Percentiles rank a stretch among this genome's conserved stretches.
Conservation (phyloP, 2,888 invertebrate species). For the Drosophila bunnanda region DNA sequence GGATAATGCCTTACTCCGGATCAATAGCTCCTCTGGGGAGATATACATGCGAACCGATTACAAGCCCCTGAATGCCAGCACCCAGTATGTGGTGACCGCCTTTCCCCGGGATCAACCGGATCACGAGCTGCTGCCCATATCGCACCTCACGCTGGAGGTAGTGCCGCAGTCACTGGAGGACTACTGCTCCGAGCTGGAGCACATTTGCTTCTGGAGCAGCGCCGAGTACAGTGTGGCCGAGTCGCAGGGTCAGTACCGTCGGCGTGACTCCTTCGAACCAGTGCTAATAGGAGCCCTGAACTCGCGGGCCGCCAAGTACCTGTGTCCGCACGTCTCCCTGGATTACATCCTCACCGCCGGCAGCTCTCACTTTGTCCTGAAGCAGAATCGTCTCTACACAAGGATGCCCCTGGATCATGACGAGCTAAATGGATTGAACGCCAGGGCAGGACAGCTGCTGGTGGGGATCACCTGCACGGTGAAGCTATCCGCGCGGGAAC, state of each 20-base stretch:
- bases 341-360: conserved; percentile 84
- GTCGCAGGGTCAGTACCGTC: conserved; percentile 46
- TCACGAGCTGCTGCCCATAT: conserved; percentile 63
- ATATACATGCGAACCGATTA: conserved; percentile 82
- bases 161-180: conserved; percentile 69
- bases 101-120: conserved; percentile 57
- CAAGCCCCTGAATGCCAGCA: conserved; percentile 59
- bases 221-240: conserved; percentile 82
- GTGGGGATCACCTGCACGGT: conserved; percentile 83
- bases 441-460: conserved; percentile 78
- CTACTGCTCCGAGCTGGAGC: conserved; percentile 80
- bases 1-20: conserved; percentile 71
- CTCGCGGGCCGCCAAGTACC: conserved; percentile 83
- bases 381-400: conserved; percentile 84
- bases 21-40: conserved; percentile 82
- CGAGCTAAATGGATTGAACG: conserved; percentile 80
- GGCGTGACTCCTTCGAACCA: conserved; percentile 56
- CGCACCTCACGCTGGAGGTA: conserved; percentile 81
- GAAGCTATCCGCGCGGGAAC: conserved; percentile 65
- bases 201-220: conserved; percentile 82
- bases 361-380: conserved; percentile 83
- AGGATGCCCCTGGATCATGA: conserved; percentile 85
- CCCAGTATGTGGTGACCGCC: conserved; percentile 79
- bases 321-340: conserved; percentile 86
- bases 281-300: conserved; percentile 84